Evolutionary conservation across 2,113 vertebrate species (phyloP), one percentile per base, ranked within the genome.

Genomic region (Callaeas wilsoni): DNA sequence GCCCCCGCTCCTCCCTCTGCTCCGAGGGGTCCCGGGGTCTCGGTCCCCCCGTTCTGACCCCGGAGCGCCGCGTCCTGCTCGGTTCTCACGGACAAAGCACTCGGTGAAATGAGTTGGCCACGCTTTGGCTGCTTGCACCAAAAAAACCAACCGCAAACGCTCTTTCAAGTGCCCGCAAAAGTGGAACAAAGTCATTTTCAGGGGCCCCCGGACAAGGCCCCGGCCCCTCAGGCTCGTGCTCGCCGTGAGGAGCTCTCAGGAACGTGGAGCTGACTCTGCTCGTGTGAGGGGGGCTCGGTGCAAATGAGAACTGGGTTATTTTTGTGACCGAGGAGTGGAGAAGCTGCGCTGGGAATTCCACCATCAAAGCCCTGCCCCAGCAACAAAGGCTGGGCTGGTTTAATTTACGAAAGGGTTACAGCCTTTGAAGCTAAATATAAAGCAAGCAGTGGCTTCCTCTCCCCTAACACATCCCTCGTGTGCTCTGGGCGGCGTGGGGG

Each of bases 351-450:
- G 93, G 89, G 68, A 89, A 74, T 70, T 85, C 68, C 77, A n/a
- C 70, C 84, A 56, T 62, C 90, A 78, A 71, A 93, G 81, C 92
- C 41, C 56, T 47, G 59, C 82, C 62, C 32, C 35, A 27, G 93
- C 83, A 81, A 32, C 77, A 93, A 57, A 68, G 77, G 52, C 90
- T 7, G 49, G 41, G 63, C 80, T 59, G 41, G 23, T 82, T 49
- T 60, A 11, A 76, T 90, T 88, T 57, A 1, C 11, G 76, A 30
- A 76, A 13, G 91, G 57, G 49, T 64, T 80, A 5, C 53, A 70
- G 75, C 49, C 76, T 90, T 89, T 78, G 93, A 89, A 89, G 87
- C 71, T 76, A 44, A 91, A 90, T 87, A 41, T 63, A 79, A 77
- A 12, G 27, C 42, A 25, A 7, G 13, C 42, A 16, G 92, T 9